Evolutionary conservation across 2,888 invertebrate species (phyloP), one percentile per base, ranked within the genome.

Genomic region (Aricia artaxerxes): DNA sequence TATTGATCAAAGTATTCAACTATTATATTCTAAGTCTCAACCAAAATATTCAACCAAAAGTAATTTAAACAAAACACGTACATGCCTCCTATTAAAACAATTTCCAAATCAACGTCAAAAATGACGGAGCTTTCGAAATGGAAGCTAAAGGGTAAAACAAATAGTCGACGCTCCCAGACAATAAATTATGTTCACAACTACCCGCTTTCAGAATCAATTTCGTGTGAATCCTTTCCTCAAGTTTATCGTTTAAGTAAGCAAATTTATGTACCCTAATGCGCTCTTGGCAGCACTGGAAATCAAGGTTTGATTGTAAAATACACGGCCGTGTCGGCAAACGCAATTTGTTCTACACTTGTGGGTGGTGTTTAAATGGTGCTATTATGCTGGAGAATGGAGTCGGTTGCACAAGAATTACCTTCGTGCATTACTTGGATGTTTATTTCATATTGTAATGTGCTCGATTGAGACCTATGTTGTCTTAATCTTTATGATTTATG

Each of bases 231-330:
- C 89, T 88, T 88, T 88, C 87, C 86, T 86, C 86, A 86, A 88
- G 88, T 89, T 89, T 89, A 90, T 88, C 88, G 90, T 90, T 91
- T 89, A 90, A 89, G 88, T 90, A 88, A 88, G 90, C 87, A 89
- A 91, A 91, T 91, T 91, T 91, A 90, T 91, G 89, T 89, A 90
- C 91, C 91, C 91, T 91, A 91, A 90, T 92, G 89, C 89, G 88
- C 87, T 87, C 89, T 88, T 90, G 89, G 90, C 91, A 90, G 90
- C 89, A 85, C 86, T 86, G 88, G 91, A 91, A 93, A 92, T 93
- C 92, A 93, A 92, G 91, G 90, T 93, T 92, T 91, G 92, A 92
- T 93, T 92, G 92, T 92, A 89, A 90, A 89, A 91, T 91, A 90
- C 90, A 88, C 86, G 88, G 88, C 89, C 88, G 89, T 90, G 91